phyloP scores from a whole-genome alignment of 2,797 vertebrate species.

The Peromyscus nudipes region DNA sequence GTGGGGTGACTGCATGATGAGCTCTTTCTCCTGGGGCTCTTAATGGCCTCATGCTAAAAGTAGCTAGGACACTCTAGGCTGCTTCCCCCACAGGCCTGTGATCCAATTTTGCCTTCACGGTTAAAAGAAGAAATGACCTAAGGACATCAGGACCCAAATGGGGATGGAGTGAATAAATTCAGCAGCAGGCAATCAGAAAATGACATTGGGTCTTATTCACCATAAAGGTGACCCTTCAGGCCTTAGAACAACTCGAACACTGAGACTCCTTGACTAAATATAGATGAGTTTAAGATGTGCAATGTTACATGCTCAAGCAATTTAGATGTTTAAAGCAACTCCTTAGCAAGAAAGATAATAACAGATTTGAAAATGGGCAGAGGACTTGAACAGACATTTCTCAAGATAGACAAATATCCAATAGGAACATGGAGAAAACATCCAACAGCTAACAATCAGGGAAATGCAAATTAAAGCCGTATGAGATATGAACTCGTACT shows the following conservation, averaged over 20 bases:
- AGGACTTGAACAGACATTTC: not conserved
- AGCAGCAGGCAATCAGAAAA: not conserved
- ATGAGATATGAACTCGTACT: not conserved
- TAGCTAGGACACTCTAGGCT: not conserved
- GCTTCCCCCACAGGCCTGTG: not conserved
- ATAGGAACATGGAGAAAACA: not conserved
- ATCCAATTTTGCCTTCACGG: not conserved
- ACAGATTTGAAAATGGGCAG: not conserved
- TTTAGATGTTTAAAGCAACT: not conserved
- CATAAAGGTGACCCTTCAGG: slow-evolving; percentile 1
- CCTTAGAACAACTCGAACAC: not conserved
- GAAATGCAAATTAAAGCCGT: not conserved
- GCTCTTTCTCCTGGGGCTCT: not conserved
- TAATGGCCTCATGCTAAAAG: not conserved
- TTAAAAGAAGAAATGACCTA: slow-evolving; percentile 19
- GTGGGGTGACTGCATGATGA: not conserved
- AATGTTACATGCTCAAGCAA: not conserved
- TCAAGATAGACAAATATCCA: not conserved
- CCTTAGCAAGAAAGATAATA: not conserved
- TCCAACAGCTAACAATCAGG: not conserved
- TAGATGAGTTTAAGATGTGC: not conserved
- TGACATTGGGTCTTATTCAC: not conserved
- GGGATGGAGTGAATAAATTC: not conserved
- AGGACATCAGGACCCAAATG: not conserved
- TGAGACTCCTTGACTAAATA: not conserved